These are phyloP conservation scores for Corbicula japonica DNA, from an alignment of 2,888 invertebrate genomes.

Conservation along the genomic window DNA sequence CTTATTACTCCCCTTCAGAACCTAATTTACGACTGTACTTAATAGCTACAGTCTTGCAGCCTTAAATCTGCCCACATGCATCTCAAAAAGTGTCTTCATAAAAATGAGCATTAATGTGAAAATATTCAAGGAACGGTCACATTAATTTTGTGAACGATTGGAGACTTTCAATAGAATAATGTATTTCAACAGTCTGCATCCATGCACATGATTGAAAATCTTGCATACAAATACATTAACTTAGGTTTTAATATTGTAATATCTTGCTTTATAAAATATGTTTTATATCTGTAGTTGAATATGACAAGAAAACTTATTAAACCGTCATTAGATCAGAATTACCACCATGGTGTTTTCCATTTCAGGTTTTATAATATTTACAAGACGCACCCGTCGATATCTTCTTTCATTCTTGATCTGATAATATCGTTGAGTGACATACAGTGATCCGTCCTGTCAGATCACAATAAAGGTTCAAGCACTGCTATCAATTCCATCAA, in stretches of 20 bases:
- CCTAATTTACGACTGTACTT: background rate
- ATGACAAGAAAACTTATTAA: too few species aligned
- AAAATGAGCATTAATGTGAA: background rate
- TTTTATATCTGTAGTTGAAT: too few species aligned
- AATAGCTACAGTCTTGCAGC: too few species aligned
- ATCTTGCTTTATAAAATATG: slow-evolving; percentile 18
- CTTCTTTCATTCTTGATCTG: slow-evolving; percentile 22
- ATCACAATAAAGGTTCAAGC: slow-evolving; percentile 19
- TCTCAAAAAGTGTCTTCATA: background rate
- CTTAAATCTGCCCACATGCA: background rate
- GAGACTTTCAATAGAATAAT: too few species aligned
- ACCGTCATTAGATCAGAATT: too few species aligned
- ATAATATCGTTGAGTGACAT: too few species aligned
- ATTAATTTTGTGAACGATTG: background rate
- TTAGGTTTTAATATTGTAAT: slow-evolving; percentile 4
- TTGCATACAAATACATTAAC: slow-evolving; percentile 6
- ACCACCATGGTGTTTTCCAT: too few species aligned
- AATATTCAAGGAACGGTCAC: background rate
- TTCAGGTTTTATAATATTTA: too few species aligned
- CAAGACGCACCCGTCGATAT: slow-evolving; percentile 36
- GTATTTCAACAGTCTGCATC: too few species aligned
- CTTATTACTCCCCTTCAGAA: background rate
- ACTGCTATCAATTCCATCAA: slow-evolving; percentile 13
- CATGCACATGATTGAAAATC: background rate
- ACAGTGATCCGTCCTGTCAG: slow-evolving; percentile 3